Base-by-base conservation (phyloP, 2,888 invertebrate species). In the Synanthedon andrenaeformis region DNA sequence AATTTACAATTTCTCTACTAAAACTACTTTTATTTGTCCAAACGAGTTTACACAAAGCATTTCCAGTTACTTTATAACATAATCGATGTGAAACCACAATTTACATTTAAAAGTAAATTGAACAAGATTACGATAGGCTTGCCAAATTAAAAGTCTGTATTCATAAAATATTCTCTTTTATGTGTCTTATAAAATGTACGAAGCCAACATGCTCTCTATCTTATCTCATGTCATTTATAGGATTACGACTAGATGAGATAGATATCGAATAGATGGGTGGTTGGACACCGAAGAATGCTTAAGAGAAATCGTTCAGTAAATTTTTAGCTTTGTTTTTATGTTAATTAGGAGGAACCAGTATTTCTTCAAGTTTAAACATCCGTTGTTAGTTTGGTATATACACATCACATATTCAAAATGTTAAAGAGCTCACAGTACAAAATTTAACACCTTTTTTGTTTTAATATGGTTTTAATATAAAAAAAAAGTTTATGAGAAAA, bases 181-280 rank as follows among this genome's bases (percentile, higher is more conserved):
- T 45, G 45, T 45, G 12, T 14, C 3, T n/a, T 63, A 68, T 71
- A 64, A 74, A 74, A 71, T 65, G 64, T 64, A 62, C 59, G 58
- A 58, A 60, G 49, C 53, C 66, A 75, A 63, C 65, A 54, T 77
- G 63, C 56, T 59, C 77, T 54, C 74, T 69, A 70, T 74, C 81
- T 84, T 79, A 86, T 83, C 80, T 71, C 78, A 82, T 83, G 84
- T 85, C 84, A 79, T 85, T 84, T 84, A 83, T 84, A 72, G 79
- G 83, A 84, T 86, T 83, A 86, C 72, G 69, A 72, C 73, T 74
- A 82, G 84, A 86, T 85, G 79, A 67, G 79, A 72, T 76, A 77
- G 82, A 85, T 82, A 83, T 67, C 72, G 69, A 66, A 72, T 71
- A 65, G 74, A 79, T 79, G 75, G 79, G 74, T 76, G 78, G 79